A percentile compares a stretch with the other conserved stretches of the same genome.
Conservation (phyloP, 2,888 invertebrate species). For the Trichogramma evanescens region DNA sequence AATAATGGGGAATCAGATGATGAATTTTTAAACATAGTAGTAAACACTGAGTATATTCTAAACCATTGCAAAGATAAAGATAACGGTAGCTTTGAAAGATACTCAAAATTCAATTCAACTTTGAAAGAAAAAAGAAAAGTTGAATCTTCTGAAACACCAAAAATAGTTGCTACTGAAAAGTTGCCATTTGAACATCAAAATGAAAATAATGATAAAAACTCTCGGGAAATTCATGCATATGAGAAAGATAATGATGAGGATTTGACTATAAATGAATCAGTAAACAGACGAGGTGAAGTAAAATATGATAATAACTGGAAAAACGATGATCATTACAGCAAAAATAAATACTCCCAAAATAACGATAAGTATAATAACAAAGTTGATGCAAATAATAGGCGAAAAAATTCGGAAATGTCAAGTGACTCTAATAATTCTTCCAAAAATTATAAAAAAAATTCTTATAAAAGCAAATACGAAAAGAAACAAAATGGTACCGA, state of each 20-base stretch:
- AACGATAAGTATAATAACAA: conserved; percentile 7
- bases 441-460: conserved; percentile 3
- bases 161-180: conserved; percentile 7
- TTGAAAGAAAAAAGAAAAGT: conserved; percentile 1
- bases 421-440: conserved; percentile 1
- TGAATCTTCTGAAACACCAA: neutral
- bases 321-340: conserved; percentile 18
- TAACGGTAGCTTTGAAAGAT: neutral
- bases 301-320: conserved; percentile 17
- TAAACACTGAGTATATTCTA: conserved; percentile 13
- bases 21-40: conserved; percentile 16
- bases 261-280: neutral
- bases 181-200: conserved; percentile 12
- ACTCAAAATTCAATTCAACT: conserved; percentile 6
- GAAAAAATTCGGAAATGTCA: neutral
- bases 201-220: conserved; percentile 11
- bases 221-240: neutral
- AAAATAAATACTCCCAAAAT: conserved; percentile 7
- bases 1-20: conserved; percentile 10
- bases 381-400: conserved; percentile 8
- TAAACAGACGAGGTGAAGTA: conserved; percentile 17
- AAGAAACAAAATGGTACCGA: no score
- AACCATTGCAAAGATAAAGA: conserved; percentile 15
- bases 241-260: no score
- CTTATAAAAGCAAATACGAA: no score